phyloP scores from a whole-genome alignment of 1,140 invertebrate genomes.

The Scaptomyza pallida region DNA sequence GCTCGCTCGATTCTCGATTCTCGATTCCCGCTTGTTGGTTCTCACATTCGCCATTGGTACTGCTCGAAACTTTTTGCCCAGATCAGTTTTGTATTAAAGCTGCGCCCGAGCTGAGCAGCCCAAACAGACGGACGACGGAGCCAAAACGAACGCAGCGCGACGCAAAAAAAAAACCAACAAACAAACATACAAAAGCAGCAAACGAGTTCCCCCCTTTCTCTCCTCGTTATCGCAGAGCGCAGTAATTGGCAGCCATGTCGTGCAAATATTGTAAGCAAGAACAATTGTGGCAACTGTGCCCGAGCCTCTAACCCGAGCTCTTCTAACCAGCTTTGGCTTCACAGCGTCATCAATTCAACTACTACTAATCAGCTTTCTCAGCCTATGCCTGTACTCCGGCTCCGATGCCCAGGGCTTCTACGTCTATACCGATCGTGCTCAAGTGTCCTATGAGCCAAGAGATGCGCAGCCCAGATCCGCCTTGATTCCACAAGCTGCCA shows the following conservation, averaged over 20 bases:
- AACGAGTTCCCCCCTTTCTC: constrained; percentile 37
- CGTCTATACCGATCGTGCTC: neutral
- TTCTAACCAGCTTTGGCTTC: constrained; percentile 14
- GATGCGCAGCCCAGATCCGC: neutral
- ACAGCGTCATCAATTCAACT: constrained; percentile 28
- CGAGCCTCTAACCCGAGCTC: neutral
- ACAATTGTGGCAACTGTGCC: constrained; percentile 10
- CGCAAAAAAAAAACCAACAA: constrained; percentile 9
- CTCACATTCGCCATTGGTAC: constrained; percentile 12
- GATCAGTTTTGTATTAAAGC: constrained; percentile 66
- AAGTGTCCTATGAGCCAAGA: neutral
- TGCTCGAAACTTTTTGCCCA: constrained; percentile 38
- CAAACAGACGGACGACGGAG: constrained; percentile 24
- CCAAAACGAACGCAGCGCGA: constrained; percentile 17
- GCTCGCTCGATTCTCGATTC: constrained; percentile 10
- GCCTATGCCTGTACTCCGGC: constrained; percentile 1
- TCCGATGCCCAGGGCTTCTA: neutral
- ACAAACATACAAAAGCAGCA: neutral
- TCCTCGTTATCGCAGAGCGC: neutral
- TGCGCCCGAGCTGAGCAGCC: constrained; percentile 58
- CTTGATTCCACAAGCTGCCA: too few relatives aligned
- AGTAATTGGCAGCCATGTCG: constrained; percentile 58
- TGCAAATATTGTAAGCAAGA: constrained; percentile 57
- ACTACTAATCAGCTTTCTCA: constrained; percentile 24
- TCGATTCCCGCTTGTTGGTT: constrained; percentile 1